phyloP scores from a whole-genome alignment of 2,797 vertebrate genomes.

The Phyllotis vaccarum region DNA sequence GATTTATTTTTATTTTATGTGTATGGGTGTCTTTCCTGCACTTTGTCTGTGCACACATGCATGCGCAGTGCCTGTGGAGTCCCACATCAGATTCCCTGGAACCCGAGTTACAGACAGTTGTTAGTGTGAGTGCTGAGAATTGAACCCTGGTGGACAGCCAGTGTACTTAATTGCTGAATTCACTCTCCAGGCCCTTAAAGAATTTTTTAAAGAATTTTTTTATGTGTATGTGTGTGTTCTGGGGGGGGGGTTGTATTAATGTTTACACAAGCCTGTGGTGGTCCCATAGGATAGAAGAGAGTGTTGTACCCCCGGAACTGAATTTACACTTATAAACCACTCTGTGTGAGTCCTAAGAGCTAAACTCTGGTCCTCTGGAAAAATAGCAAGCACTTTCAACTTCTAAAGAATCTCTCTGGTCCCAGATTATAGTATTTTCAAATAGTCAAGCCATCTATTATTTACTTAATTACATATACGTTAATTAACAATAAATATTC shows the following conservation, averaged over 20 bases:
- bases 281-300: neutral
- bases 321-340: neutral
- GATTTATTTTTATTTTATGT: neutral
- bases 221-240: neutral
- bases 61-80: neutral
- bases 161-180: neutral
- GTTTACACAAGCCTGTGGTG: neutral
- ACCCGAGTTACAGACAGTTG: neutral
- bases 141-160: neutral
- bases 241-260: neutral
- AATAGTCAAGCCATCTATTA: neutral
- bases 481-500: neutral
- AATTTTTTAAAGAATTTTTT: neutral
- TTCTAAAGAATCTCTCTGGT: neutral
- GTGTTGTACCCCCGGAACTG: neutral
- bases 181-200: neutral
- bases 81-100: neutral
- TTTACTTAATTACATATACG: neutral
- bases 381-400: neutral
- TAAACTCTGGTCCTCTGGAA: neutral
- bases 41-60: neutral
- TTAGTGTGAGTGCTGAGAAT: neutral
- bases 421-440: neutral
- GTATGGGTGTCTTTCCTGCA: neutral
- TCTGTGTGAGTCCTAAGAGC: neutral